A percentile compares a stretch with the other conserved stretches of the same genome.
These are phyloP conservation scores for Psilopsiagon aurifrons DNA, from an alignment of 2,113 vertebrate species.

Conservation along the genomic window DNA sequence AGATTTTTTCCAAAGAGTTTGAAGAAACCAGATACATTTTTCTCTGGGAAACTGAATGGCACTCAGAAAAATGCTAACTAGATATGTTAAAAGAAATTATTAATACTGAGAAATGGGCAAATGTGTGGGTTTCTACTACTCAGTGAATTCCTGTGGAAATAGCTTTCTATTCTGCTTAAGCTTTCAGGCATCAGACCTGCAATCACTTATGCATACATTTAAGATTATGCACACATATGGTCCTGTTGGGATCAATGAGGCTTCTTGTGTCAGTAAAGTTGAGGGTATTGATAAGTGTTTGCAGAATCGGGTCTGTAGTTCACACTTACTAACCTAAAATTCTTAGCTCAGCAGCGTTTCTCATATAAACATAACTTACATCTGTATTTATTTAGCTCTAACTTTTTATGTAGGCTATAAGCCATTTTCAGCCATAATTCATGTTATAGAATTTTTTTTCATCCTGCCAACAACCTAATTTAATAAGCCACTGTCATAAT, in stretches of 20 bases:
- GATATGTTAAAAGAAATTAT: conserved; percentile 41
- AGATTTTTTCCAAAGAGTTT: conserved; percentile 46
- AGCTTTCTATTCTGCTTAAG: conserved; percentile 44
- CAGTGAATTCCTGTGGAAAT: conserved; percentile 36
- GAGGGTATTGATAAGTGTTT: conserved; percentile 67
- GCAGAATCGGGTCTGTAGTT: conserved; percentile 63
- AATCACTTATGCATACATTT: conserved; percentile 60
- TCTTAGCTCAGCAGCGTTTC: conserved; percentile 73
- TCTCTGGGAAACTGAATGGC: conserved; percentile 47
- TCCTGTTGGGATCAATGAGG: conserved; percentile 54
- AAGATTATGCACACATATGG: conserved; percentile 53
- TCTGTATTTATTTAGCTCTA: conserved; percentile 71
- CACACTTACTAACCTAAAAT: conserved; percentile 71
- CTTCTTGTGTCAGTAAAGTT: conserved; percentile 58
- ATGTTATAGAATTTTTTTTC: conserved; percentile 60
- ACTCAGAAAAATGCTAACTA: conserved; percentile 40
- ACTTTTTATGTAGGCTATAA: conserved; percentile 63
- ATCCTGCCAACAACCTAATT: conserved; percentile 71
- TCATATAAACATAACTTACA: conserved; percentile 70
- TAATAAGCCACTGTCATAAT: conserved; percentile 71
- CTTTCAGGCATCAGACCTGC: conserved; percentile 43
- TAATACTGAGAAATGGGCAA: conserved; percentile 23
- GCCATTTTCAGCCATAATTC: conserved; percentile 67
- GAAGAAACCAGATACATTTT: conserved; percentile 59
- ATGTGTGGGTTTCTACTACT: conserved; percentile 9